Evolutionary conservation across 2,888 invertebrate genomes (phyloP), one percentile per base, ranked within the genome.

Genomic region (Chrysina gloriosa): DNA sequence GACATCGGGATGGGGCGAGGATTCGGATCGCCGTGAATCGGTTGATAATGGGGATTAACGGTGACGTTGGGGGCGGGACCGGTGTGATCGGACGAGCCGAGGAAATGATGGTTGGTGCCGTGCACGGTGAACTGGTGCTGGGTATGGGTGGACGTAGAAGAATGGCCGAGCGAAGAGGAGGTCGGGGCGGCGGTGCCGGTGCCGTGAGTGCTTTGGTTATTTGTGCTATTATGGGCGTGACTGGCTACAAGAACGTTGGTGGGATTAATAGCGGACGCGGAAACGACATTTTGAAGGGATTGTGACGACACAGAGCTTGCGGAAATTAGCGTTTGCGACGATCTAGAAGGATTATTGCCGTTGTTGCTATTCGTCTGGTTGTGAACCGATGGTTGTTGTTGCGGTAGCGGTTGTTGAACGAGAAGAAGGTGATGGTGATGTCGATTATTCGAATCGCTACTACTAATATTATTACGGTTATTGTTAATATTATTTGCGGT

Each of bases 21-120:
- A 16, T 27, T 39, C 4, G 64, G 29, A 16, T 66, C 54, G 23
- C 48, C 52, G 39, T 42, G 42, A 54, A 63, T 72, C 16, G 75
- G 79, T 69, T 82, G 82, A 69, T 84, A 84, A 54, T 85, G 85
- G 77, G 89, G 88, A 85, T 89, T 89, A 76, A 89, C 89, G 78
- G 89, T 89, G 70, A 89, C 89, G 84, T 89, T 89, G 79, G 89
- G 89, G 79, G 89, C 89, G 80, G 89, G 89, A 80, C 88, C 89
- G 72, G 85, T 85, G 73, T 84, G 84, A 78, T 85, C 85, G 73
- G 84, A 83, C 71, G 84, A 83, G 52, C 83, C 82, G 74, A 83
- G 77, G 68, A 83, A 81, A 63, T 78, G 76, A 6, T 58, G 58
- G 14, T 36, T 36, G 71, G 81, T 79, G 69, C 84, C 83, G 76